Evolutionary conservation across 2,888 invertebrate genomes (phyloP).

Genomic region (Polydrusus tereticollis): DNA sequence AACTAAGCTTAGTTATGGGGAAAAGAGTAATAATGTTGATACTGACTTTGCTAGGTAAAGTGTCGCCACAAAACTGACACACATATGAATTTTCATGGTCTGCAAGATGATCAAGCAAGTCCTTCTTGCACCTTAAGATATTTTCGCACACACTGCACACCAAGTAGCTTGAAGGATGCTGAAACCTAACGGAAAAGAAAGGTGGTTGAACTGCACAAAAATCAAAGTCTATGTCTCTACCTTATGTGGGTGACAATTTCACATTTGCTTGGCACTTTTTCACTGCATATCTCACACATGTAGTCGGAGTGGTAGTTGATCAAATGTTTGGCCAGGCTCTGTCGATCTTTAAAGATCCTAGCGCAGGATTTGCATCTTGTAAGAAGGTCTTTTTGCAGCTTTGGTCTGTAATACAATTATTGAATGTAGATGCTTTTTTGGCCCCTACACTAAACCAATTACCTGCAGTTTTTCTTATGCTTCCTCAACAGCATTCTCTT

Average conservation of each 20-base stretch:
- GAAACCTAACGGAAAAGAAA: conserved; percentile 64
- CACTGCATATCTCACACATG: conserved; percentile 70
- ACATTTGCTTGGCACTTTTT: conserved; percentile 71
- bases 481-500: conserved; percentile 71
- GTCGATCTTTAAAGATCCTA: conserved; percentile 71
- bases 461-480: conserved; percentile 71
- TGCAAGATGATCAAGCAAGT: conserved; percentile 68
- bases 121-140: conserved; percentile 69
- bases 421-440: too few species aligned
- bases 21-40: not conserved
- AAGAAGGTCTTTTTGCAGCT: conserved; percentile 69
- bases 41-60: conserved; percentile 68
- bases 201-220: not conserved
- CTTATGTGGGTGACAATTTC: conserved; percentile 70
- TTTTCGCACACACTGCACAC: conserved; percentile 70
- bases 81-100: conserved; percentile 70
- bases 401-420: conserved; percentile 57
- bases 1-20: too few species aligned
- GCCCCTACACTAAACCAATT: not conserved
- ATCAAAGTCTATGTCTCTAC: conserved; percentile 3
- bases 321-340: conserved; percentile 70
- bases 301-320: conserved; percentile 71
- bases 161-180: conserved; percentile 70
- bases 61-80: conserved; percentile 73
- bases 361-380: conserved; percentile 72